Conservation (phyloP, 2,113 vertebrate species). For the Nothocercus nigrocapillus region DNA sequence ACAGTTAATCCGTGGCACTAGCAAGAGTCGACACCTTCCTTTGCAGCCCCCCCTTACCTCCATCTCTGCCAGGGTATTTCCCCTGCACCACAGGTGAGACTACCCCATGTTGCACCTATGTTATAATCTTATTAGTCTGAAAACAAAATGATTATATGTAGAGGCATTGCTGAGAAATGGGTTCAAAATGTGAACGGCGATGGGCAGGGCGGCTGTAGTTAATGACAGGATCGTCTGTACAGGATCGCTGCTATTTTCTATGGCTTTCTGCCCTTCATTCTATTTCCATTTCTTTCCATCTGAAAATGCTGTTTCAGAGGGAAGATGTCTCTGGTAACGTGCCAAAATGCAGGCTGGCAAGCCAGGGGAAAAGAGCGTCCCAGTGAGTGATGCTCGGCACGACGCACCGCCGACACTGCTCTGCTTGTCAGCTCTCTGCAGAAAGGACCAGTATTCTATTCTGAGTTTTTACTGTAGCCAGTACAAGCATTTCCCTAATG, state of each 20-base stretch:
- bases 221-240: neutral
- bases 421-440: neutral
- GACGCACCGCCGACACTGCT: conserved; percentile 11
- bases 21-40: neutral
- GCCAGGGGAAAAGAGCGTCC: conserved; percentile 49
- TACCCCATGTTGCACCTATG: neutral
- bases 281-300: conserved; percentile 28
- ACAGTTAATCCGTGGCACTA: neutral
- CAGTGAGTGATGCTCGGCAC: conserved; percentile 14
- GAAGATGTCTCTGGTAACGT: conserved; percentile 26
- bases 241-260: too few species aligned
- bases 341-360: conserved; percentile 48
- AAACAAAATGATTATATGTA: neutral
- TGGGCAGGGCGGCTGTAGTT: neutral
- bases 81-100: neutral
- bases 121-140: neutral
- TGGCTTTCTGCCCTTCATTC: neutral
- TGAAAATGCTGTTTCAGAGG: conserved; percentile 28
- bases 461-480: conserved; percentile 47
- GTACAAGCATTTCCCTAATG: neutral
- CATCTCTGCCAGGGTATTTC: neutral
- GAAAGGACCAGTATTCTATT: neutral
- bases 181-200: neutral
- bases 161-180: neutral
- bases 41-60: neutral